A percentile compares a stretch with the other conserved stretches of the same genome.
These are phyloP conservation scores for Meteorus sp. DNA, from an alignment of 1,140 invertebrate genomes.

Conservation along the genomic window DNA sequence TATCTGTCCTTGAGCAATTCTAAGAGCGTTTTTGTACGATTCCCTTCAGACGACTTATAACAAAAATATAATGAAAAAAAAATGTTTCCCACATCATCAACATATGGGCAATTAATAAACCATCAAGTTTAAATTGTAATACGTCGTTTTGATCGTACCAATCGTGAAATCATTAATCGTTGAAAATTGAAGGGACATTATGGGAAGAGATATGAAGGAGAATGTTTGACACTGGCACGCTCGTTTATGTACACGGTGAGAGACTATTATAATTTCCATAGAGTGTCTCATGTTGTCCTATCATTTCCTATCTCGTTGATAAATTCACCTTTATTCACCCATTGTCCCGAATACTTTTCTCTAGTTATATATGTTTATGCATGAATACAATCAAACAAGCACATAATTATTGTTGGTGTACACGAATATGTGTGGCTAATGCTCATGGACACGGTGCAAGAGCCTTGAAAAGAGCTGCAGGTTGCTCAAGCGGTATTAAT, in stretches of 20 bases:
- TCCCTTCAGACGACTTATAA: too few species aligned
- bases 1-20: too few species aligned
- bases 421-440: too few species aligned
- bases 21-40: too few species aligned
- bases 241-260: neutral
- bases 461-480: constrained; percentile 9
- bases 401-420: neutral
- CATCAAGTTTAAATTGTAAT: neutral
- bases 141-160: neutral
- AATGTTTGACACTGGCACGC: neutral
- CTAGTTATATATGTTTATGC: neutral
- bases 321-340: constrained; percentile 20
- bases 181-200: neutral
- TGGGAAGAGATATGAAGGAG: neutral
- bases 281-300: constrained; percentile 7
- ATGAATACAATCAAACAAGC: neutral
- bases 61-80: too few species aligned
- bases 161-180: constrained; percentile 15
- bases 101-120: constrained; percentile 6
- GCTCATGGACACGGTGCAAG: too few species aligned
- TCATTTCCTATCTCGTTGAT: constrained; percentile 26
- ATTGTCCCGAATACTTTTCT: constrained; percentile 22
- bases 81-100: too few species aligned
- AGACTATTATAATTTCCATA: neutral
- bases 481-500: constrained; percentile 26